Percentiles rank a stretch among this genome's conserved stretches.
phyloP scores from a whole-genome alignment of 2,797 vertebrate species.

The Hafferia zeledoni region DNA sequence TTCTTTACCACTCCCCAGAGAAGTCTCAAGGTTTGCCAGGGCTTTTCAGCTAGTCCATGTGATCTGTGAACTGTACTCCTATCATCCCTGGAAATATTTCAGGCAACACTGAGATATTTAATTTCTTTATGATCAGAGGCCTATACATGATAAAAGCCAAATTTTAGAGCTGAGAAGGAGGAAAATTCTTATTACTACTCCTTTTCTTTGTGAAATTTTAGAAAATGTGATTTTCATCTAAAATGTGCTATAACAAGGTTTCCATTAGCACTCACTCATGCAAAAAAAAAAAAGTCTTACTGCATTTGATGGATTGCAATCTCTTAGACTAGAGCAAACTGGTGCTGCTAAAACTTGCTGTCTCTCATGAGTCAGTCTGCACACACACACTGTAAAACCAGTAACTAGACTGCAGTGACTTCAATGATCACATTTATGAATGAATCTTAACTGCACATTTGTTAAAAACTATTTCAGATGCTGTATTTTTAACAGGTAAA shows the following conservation, averaged over 20 bases:
- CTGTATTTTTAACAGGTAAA: neutral
- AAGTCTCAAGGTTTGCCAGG: neutral
- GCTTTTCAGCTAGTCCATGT: neutral
- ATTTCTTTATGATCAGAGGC: neutral
- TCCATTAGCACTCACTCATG: neutral
- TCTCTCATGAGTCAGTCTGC: neutral
- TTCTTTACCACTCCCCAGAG: neutral
- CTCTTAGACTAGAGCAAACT: neutral
- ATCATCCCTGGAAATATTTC: neutral
- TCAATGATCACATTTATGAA: neutral
- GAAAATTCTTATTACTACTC: neutral
- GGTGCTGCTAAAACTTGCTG: neutral
- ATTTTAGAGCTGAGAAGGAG: neutral
- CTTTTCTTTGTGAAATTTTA: neutral
- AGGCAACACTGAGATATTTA: neutral
- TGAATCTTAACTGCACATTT: neutral
- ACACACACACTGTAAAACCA: neutral
- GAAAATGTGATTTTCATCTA: neutral
- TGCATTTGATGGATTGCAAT: neutral
- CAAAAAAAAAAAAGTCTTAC: neutral
- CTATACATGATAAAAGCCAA: neutral
- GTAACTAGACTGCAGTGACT: neutral
- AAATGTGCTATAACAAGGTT: neutral
- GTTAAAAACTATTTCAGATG: neutral
- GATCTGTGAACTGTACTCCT: neutral